Conservation (phyloP, 2,797 vertebrate genomes). For the Lateolabrax maculatus region DNA sequence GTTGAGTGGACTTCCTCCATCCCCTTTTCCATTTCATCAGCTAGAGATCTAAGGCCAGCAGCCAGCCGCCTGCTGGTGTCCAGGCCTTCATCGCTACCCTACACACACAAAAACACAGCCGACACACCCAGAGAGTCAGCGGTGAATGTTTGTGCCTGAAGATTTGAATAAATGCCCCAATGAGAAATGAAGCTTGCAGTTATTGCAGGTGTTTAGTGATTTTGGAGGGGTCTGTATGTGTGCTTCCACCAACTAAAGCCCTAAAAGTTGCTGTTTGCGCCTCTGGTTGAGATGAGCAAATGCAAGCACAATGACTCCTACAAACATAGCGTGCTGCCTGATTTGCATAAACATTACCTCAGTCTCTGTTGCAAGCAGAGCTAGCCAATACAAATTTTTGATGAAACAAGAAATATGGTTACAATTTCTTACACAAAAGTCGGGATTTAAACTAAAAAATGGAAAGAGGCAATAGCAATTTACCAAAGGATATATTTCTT, state of each 20-base stretch:
- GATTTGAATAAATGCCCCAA: not conserved
- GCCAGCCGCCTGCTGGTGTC: conserved; percentile 76
- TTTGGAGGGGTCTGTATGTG: not conserved
- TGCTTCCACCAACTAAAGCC: not conserved
- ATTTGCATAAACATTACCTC: not conserved
- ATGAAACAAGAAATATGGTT: too few relatives aligned
- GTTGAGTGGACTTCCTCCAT: conserved; percentile 79
- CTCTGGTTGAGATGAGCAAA: not conserved
- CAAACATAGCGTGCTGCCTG: not conserved
- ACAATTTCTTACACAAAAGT: too few relatives aligned
- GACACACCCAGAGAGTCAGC: not conserved
- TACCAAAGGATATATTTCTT: too few relatives aligned
- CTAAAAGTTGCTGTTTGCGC: not conserved
- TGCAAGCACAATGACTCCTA: not conserved
- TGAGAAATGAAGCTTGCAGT: not conserved
- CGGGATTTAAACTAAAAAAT: too few relatives aligned
- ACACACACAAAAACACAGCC: conserved; percentile 15
- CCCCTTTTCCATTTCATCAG: conserved; percentile 83
- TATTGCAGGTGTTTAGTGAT: not conserved
- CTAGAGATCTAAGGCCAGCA: conserved; percentile 85
- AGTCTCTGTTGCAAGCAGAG: too few relatives aligned
- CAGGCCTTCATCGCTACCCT: conserved; percentile 77
- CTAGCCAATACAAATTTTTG: too few relatives aligned
- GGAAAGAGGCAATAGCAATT: too few relatives aligned
- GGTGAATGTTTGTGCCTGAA: not conserved